Evolutionary conservation across 2,113 vertebrate species (phyloP).

Genomic region (Tauraco erythrolophus): DNA sequence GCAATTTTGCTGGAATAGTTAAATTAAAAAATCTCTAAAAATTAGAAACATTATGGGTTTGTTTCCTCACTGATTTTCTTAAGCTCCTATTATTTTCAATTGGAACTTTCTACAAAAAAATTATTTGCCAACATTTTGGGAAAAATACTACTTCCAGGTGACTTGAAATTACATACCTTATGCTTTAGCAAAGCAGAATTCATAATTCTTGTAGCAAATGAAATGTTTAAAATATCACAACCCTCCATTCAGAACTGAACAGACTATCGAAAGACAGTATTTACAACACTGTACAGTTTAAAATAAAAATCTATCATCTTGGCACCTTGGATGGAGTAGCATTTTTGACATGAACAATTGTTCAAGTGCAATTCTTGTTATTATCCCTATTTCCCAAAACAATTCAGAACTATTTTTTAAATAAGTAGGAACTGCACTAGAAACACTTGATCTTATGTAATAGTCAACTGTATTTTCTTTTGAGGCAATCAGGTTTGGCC

Average conservation of each 20-base stretch:
- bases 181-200: not conserved
- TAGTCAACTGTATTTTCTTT: not conserved
- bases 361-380: not conserved
- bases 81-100: not conserved
- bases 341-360: not conserved
- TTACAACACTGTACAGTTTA: not conserved
- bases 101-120: not conserved
- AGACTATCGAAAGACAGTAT: not conserved
- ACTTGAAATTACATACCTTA: not conserved
- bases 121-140: not conserved
- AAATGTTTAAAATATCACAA: not conserved
- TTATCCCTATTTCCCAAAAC: not conserved
- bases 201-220: not conserved
- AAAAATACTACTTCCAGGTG: not conserved
- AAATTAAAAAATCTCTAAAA: not conserved
- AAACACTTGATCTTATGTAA: constrained; percentile 10
- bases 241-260: not conserved
- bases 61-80: not conserved
- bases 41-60: not conserved
- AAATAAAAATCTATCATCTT: not conserved
- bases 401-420: not conserved
- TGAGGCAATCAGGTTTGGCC: not conserved
- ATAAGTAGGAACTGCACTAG: not conserved
- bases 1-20: not conserved
- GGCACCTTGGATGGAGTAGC: not conserved